Conservation (phyloP, 1,140 invertebrate species). For the Bacillus rossius region DNA sequence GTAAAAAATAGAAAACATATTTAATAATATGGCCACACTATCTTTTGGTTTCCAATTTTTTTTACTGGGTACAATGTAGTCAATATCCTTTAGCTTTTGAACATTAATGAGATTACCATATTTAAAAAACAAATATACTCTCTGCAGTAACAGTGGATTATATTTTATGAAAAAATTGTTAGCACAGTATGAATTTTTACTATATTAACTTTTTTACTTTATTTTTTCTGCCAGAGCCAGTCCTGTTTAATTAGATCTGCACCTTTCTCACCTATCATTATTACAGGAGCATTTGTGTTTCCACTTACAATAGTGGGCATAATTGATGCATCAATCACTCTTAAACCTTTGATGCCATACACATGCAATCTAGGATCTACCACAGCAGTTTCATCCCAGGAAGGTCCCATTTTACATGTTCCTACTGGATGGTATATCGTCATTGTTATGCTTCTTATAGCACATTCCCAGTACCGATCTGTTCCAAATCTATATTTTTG, state of each 20-base stretch:
- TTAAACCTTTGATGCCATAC: slow-evolving; percentile 37
- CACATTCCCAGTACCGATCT: slow-evolving; percentile 80
- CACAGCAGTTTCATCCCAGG: slow-evolving; percentile 66
- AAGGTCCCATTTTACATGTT: slow-evolving; percentile 74
- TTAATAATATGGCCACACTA: too few relatives aligned
- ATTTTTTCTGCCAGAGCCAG: not conserved
- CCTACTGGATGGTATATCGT: slow-evolving; percentile 62
- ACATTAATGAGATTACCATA: too few relatives aligned
- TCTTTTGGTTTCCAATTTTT: too few relatives aligned
- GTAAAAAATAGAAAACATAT: too few relatives aligned
- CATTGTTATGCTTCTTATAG: slow-evolving; percentile 77
- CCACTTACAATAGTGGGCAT: slow-evolving; percentile 17
- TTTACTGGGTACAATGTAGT: too few relatives aligned
- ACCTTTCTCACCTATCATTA: slow-evolving; percentile 17
- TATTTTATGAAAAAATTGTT: too few relatives aligned
- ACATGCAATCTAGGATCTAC: slow-evolving; percentile 74
- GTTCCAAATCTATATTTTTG: slow-evolving; percentile 61
- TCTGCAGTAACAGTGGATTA: too few relatives aligned
- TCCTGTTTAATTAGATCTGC: slow-evolving; percentile 20
- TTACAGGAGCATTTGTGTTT: slow-evolving; percentile 17
- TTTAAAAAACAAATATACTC: too few relatives aligned
- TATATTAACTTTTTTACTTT: too few relatives aligned
- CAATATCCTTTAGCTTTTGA: too few relatives aligned
- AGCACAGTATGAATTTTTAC: too few relatives aligned
- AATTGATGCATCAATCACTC: slow-evolving; percentile 19